A percentile compares a stretch with the other conserved stretches of the same genome.
These are phyloP conservation scores for Rhagium mordax DNA, from an alignment of 2,888 invertebrate genomes.

Conservation along the genomic window DNA sequence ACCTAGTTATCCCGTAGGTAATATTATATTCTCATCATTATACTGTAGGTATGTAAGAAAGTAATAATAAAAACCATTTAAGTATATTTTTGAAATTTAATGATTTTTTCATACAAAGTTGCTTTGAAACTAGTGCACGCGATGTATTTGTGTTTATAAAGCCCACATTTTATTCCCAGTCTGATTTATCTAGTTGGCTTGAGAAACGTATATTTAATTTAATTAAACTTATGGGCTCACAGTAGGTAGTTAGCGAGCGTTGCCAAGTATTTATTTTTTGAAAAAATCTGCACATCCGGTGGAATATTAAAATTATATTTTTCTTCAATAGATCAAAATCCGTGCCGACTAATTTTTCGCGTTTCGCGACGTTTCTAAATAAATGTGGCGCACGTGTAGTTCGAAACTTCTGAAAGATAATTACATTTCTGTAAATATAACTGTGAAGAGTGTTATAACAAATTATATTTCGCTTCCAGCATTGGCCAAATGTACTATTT, in stretches of 20 bases:
- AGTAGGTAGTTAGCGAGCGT: background rate
- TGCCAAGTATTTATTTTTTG: constrained; percentile 12
- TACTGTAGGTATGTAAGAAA: no score
- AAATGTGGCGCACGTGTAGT: constrained; percentile 12
- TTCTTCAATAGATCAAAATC: background rate
- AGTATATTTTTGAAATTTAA: no score
- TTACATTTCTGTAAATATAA: constrained; percentile 22
- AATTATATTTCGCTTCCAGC: constrained; percentile 25
- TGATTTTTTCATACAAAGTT: no score
- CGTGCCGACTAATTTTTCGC: background rate
- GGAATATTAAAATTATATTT: background rate
- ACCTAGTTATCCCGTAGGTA: no score
- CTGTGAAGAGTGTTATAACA: constrained; percentile 15
- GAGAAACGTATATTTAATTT: background rate
- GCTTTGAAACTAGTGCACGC: no score
- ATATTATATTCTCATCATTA: no score
- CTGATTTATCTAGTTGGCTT: background rate
- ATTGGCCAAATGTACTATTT: constrained; percentile 26
- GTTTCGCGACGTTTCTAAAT: background rate
- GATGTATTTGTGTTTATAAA: background rate
- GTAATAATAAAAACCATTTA: no score
- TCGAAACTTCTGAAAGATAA: constrained; percentile 2
- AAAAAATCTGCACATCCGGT: constrained; percentile 1
- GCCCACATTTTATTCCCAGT: background rate
- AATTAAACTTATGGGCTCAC: background rate